Base-by-base conservation (phyloP, 2,113 vertebrate genomes). In the Microcebus ravelobensis region DNA sequence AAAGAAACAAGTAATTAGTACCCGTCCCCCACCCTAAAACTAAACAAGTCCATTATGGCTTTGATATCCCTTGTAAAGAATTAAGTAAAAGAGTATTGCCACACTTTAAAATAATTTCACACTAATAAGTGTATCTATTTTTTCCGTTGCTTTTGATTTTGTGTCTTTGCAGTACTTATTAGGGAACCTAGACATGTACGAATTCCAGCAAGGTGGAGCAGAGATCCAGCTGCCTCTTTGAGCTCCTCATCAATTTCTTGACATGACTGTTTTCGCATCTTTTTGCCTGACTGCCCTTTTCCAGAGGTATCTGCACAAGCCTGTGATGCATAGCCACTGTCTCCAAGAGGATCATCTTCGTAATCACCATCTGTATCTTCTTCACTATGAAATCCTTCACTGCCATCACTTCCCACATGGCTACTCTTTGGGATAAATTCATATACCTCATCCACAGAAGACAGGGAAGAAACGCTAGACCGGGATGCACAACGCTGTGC, bases 231-330 rank as follows among this genome's bases (percentile, higher is more conserved):
- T 0, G 99, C 99, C 96, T 99, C 99, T 97, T 99, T 99, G 91
- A 99, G 98, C 99, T 99, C 99, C 97, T 99, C 99, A 34, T 99
- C 99, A 20, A 99, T 99, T 98, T 99, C 99, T 17, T 99, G 99
- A 96, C 99, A 99, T 4, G 98, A 92, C 97, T 99, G 99, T 68
- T 98, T 98, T 0, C 99, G 96, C 11, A 97, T 98, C 97, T 99
- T 99, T 97, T 99, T 98, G 95, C 97, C 97, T 48, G 98, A 98
- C 77, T 98, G 98, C 87, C 98, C 98, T 96, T 99, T 99, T 89
- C 97, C 96, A 50, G 99, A 97, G 63, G 98, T 59, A 87, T 97
- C 96, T 31, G 50, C 96, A 57, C 98, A 97, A 5, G 98, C 96
- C 96, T 98, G 98, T 6, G 99, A 97, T 67, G 98, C 98, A 94